phyloP scores from a whole-genome alignment of 1,140 invertebrate species.

The Diabrotica undecimpunctata region DNA sequence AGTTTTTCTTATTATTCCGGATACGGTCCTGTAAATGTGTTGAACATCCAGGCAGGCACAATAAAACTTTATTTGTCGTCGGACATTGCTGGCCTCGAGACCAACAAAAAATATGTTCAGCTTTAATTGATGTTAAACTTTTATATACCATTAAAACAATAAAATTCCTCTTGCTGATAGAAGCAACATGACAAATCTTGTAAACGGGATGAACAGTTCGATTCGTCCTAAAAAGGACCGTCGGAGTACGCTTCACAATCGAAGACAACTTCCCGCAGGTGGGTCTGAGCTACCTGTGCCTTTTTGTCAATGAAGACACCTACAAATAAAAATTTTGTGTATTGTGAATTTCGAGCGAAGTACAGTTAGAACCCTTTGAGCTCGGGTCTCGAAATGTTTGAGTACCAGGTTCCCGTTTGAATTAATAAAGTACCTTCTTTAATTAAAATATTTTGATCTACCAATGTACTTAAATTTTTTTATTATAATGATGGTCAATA shows the following conservation, averaged over 20 bases:
- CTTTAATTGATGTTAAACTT: slow-evolving; percentile 16
- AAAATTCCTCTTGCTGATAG: slow-evolving; percentile 8
- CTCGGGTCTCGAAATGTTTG: too few species aligned
- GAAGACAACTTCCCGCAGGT: neutral
- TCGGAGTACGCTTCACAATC: neutral
- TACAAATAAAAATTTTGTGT: neutral
- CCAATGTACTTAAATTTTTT: too few species aligned
- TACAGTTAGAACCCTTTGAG: too few species aligned
- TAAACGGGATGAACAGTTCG: neutral
- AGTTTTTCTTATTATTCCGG: too few species aligned
- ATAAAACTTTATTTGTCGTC: slow-evolving; percentile 21
- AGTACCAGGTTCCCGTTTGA: too few species aligned
- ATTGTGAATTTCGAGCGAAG: too few species aligned
- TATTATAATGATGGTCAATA: too few species aligned
- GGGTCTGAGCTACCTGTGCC: neutral
- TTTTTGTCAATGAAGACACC: neutral
- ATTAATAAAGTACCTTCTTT: too few species aligned
- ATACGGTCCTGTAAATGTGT: neutral
- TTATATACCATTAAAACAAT: slow-evolving; percentile 11
- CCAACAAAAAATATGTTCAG: slow-evolving; percentile 9
- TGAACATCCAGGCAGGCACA: slow-evolving; percentile 8
- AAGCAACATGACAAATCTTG: neutral
- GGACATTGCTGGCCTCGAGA: slow-evolving; percentile 6
- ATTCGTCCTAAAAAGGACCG: neutral
- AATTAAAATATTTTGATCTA: too few species aligned